Conservation (phyloP, 35 echinoderm and acorn worm genomes). For the Chiridota heheva region DNA sequence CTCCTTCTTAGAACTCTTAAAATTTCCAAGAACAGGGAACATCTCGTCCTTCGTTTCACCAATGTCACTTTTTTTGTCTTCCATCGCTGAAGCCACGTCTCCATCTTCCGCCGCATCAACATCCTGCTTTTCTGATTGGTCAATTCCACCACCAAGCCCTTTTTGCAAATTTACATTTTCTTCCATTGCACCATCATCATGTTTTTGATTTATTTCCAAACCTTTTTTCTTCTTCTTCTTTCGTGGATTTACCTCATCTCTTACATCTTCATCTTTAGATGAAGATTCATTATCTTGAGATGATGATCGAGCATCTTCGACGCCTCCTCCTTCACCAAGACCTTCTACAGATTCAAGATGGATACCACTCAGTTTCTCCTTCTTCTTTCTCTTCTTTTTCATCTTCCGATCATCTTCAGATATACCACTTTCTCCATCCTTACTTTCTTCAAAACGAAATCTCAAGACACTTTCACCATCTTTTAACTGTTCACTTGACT, state of each 20-base stretch:
- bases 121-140: not conserved
- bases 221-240: not conserved
- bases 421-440: not conserved
- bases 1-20: conserved; percentile 49
- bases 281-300: not conserved
- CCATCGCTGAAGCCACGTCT: not conserved
- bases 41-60: not conserved
- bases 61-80: not conserved
- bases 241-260: not conserved
- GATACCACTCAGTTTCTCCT: not conserved
- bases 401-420: not conserved
- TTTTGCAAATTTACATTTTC: not conserved
- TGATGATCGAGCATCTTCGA: no score
- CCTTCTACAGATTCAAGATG: not conserved
- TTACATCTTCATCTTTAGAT: not conserved
- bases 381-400: conserved; percentile 20
- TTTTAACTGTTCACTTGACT: not conserved
- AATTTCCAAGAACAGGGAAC: conserved; percentile 62
- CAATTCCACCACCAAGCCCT: not conserved
- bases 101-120: not conserved
- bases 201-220: not conserved
- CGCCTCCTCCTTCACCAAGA: not conserved
- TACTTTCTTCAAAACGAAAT: not conserved
- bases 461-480: no score
- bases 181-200: not conserved